These are phyloP conservation scores for Aphodius sticticus DNA, from an alignment of 2,888 invertebrate genomes.

Conservation along the genomic window DNA sequence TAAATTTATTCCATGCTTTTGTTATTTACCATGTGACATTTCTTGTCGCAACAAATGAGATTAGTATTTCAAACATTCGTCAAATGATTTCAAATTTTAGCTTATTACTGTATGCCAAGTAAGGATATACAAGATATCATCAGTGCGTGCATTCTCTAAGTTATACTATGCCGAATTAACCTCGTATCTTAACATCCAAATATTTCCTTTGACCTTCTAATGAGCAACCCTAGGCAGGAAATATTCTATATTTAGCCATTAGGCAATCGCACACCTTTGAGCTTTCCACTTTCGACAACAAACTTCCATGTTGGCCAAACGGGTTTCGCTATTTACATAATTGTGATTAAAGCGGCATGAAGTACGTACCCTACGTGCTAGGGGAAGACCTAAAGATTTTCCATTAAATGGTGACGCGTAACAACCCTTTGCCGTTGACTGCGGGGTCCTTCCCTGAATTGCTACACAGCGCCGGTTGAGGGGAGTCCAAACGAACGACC, in stretches of 20 bases:
- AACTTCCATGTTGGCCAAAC: not conserved
- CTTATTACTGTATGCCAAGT: too few relatives aligned
- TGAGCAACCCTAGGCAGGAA: not conserved
- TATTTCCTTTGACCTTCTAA: not conserved
- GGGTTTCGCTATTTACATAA: not conserved
- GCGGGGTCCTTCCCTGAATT: not conserved
- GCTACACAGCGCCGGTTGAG: not conserved
- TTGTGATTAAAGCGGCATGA: not conserved
- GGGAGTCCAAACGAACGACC: not conserved
- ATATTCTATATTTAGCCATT: not conserved
- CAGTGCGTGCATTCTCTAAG: too few relatives aligned
- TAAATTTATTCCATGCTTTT: too few relatives aligned
- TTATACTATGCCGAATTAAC: too few relatives aligned
- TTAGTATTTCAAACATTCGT: too few relatives aligned
- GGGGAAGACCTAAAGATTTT: conserved; percentile 4
- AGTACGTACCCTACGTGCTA: not conserved
- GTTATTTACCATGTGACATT: too few relatives aligned
- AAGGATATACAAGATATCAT: too few relatives aligned
- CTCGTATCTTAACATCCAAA: not conserved
- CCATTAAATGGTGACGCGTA: conserved; percentile 4
- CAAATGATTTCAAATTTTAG: too few relatives aligned
- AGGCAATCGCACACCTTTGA: not conserved
- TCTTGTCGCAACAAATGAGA: too few relatives aligned
- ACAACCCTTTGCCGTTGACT: not conserved
- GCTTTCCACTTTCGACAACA: not conserved